Percentiles rank a stretch among this genome's conserved stretches.
These are phyloP conservation scores for Hydraecia micacea DNA, from an alignment of 2,888 invertebrate genomes.

Conservation along the genomic window DNA sequence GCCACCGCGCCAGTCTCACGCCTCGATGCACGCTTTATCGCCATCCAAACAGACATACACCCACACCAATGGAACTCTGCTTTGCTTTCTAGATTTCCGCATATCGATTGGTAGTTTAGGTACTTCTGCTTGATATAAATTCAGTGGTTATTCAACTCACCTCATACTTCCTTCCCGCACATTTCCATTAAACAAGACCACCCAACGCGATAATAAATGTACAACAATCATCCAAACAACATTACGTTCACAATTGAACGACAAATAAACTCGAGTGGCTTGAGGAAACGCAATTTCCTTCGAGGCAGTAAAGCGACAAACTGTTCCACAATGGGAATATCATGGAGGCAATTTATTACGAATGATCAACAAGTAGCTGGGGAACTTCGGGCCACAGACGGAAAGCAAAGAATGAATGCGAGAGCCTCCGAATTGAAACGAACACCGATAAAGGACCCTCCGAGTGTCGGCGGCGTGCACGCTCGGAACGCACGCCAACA, in stretches of 20 bases:
- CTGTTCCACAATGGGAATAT: conserved; percentile 89
- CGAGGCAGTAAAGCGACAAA: conserved; percentile 89
- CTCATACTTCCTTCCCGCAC: conserved; percentile 17
- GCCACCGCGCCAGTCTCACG: conserved; percentile 45
- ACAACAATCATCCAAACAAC: conserved; percentile 50
- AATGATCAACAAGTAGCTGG: conserved; percentile 90
- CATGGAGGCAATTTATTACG: conserved; percentile 90
- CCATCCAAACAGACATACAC: conserved; percentile 60
- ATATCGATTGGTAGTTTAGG: conserved; percentile 36
- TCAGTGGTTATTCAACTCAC: conserved; percentile 11
- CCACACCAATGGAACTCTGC: conserved; percentile 52
- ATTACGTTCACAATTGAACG: conserved; percentile 72
- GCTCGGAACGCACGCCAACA: conserved; percentile 84
- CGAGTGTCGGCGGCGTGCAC: conserved; percentile 74
- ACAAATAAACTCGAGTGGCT: conserved; percentile 86
- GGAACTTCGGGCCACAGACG: conserved; percentile 80
- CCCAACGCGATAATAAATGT: conserved; percentile 41
- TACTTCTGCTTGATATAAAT: conserved; percentile 25
- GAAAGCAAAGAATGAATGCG: conserved; percentile 85
- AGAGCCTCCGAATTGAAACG: conserved; percentile 75
- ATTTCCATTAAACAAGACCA: conserved; percentile 15
- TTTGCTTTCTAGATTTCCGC: conserved; percentile 64
- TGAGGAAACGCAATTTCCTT: conserved; percentile 89
- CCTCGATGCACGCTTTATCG: conserved; percentile 58
- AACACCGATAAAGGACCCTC: conserved; percentile 81